Evolutionary conservation across 2,888 invertebrate species (phyloP).

Genomic region (Patella pellucida): DNA sequence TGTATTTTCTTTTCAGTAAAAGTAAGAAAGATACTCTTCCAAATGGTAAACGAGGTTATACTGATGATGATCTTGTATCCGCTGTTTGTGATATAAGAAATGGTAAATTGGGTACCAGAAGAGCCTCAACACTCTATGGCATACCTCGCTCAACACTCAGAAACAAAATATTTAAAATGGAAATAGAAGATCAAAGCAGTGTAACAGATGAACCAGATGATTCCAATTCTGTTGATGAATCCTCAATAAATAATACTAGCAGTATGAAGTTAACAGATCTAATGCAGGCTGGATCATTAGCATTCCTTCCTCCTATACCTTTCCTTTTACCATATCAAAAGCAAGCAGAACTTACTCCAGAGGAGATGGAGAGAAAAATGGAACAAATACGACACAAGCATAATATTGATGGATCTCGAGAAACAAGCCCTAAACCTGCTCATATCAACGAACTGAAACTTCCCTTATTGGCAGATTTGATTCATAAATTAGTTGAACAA

Average conservation of each 20-base stretch:
- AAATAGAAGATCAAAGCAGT: slow-evolving; percentile 42
- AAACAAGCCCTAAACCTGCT: slow-evolving; percentile 50
- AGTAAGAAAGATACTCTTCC: slow-evolving; percentile 29
- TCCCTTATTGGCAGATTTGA: slow-evolving; percentile 68
- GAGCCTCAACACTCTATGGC: slow-evolving; percentile 95
- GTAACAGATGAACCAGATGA: slow-evolving; percentile 29
- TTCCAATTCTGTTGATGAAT: slow-evolving; percentile 31
- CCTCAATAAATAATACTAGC: slow-evolving; percentile 10
- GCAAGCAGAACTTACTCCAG: slow-evolving; percentile 24
- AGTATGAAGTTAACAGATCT: slow-evolving; percentile 43
- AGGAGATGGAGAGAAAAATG: slow-evolving; percentile 53
- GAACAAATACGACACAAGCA: slow-evolving; percentile 65
- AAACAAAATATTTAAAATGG: slow-evolving; percentile 83
- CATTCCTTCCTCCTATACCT: slow-evolving; percentile 35
- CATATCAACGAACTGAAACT: slow-evolving; percentile 57
- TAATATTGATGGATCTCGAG: slow-evolving; percentile 54
- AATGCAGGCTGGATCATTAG: slow-evolving; percentile 33
- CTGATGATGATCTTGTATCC: slow-evolving; percentile 93
- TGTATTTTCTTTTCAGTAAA: slow-evolving; percentile 26
- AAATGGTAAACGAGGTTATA: slow-evolving; percentile 78
- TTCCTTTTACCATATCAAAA: slow-evolving; percentile 28
- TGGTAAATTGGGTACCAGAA: slow-evolving; percentile 90
- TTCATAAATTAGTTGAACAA: slow-evolving; percentile 69
- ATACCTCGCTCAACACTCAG: slow-evolving; percentile 96
- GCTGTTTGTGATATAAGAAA: slow-evolving; percentile 95